Evolutionary conservation across 2,113 vertebrate genomes (phyloP).

Genomic region (Malurus alboscapulatus): DNA sequence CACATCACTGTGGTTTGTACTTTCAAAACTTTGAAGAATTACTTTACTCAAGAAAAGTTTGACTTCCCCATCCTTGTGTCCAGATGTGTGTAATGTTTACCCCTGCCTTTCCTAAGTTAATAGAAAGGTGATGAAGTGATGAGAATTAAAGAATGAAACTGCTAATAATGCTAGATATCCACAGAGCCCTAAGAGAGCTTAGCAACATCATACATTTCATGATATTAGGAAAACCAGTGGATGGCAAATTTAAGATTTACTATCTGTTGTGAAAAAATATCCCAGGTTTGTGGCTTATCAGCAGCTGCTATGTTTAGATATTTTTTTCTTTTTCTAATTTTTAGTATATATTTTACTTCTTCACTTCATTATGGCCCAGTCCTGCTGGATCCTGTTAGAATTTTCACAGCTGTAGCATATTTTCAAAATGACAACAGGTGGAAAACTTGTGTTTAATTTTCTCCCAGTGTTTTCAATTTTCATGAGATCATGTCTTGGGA

Average conservation of each 20-base stretch:
- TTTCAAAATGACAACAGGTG: background rate
- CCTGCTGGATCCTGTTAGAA: background rate
- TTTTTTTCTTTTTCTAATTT: background rate
- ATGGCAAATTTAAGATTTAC: background rate
- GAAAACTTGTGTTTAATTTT: background rate
- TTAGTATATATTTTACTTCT: background rate
- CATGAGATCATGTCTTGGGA: background rate
- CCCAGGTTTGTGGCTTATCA: background rate
- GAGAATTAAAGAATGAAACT: background rate
- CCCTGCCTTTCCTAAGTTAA: background rate
- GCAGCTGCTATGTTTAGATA: background rate
- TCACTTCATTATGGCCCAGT: background rate
- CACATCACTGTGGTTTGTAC: rapidly evolving
- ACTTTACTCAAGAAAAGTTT: background rate
- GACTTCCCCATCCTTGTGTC: background rate
- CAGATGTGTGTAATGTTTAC: background rate
- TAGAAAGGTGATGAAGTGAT: background rate
- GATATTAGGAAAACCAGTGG: background rate
- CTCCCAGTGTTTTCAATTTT: background rate
- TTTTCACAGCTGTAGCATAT: background rate
- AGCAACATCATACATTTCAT: background rate
- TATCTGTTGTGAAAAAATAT: background rate
- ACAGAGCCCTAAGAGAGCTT: background rate
- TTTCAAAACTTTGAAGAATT: background rate
- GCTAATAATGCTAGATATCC: background rate